Evolutionary conservation across 2,797 vertebrate genomes (phyloP), one percentile per base, ranked within the genome.

Genomic region (Neopelma chrysocephalum): DNA sequence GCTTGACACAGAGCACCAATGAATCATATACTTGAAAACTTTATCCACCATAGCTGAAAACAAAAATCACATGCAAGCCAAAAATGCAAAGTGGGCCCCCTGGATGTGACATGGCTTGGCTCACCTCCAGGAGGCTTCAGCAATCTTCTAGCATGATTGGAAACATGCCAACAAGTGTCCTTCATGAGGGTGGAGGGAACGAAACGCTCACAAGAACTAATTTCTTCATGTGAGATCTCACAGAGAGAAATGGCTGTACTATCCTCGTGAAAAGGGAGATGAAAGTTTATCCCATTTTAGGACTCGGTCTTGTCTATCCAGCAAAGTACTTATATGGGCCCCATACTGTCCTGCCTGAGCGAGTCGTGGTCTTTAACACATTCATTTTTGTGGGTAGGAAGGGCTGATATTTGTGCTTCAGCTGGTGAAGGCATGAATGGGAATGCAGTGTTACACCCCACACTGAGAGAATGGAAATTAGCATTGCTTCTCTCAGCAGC

Each of bases 51-150:
- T 93, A 94, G 87, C 25, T 11, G 66, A 96, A 97, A 96, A 96
- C 92, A 97, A 97, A 96, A 97, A 82, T 89, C 92, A 87, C 32
- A 53, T 6, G 34, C 42, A 26, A 97, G 94, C 95, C 93, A 96
- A 95, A 94, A 97, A 96, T 87, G 91, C 62, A 1, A 83, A 94
- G 92, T 53, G 87, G 96, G 95, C 87, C 97, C 94, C 97, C 45
- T 83, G 95, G 96, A 82, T 91, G 82, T 95, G 96, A 97, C 94
- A 92, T 43, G 58, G 21, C 50, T 89, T 97, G 97, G 96, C 94
- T 23, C 1, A 2, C 56, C 12, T 92, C 97, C 97, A 97, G 96
- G 54, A 96, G 88, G 91, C 96, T 83, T 97, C 97, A 94, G 82
- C 90, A 94, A 82, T 95, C 95, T 68, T 89, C 92, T 83, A 17